Evolutionary conservation across 2,113 vertebrate genomes (phyloP), one percentile per base, ranked within the genome.

Genomic region (Alligator mississippiensis): DNA sequence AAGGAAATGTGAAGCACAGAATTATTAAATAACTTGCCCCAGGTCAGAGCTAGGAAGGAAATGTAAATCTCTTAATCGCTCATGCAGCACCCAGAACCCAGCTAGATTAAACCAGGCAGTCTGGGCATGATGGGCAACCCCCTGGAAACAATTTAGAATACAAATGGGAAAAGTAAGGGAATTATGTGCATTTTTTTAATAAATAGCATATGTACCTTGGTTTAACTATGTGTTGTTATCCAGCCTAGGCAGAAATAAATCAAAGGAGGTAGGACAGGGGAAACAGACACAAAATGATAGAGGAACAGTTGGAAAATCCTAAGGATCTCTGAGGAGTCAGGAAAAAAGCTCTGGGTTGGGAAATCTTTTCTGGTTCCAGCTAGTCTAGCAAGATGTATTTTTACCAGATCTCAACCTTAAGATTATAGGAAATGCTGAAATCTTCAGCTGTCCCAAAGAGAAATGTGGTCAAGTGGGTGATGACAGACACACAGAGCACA

Each of bases 31-130:
- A 19, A 57, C 85, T 92, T 91, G 27, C 88, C 87, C 76, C 84
- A 64, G 74, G 95, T 38, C 78, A 94, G 30, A 90, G 28, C 59
- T 77, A 80, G 77, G 78, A 82, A 62, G 55, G 87, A 86, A 94
- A 88, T 77, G 24, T 2, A 3, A 82, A 82, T 28, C 19, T 76
- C 27, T 62, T 63, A 62, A 11, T n/a, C 11, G 30, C 17, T 21
- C 13, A 38, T 22, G 34, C 11, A 24, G 61, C 61, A 11, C 22
- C 24, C 61, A 84, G 54, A 87, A 75, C 18, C 3, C 17, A 54
- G 55, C 28, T 54, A 64, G 68, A 38, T 85, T 77, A 94, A 85
- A 27, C 14, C 62, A 89, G 81, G 22, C 34, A 16, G 38, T 18
- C 30, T 30, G 12, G 62, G 11, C 81, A 84, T 80, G 88, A 88